These are phyloP conservation scores for Cybosia mesomella DNA, from an alignment of 2,888 invertebrate genomes.

Conservation along the genomic window DNA sequence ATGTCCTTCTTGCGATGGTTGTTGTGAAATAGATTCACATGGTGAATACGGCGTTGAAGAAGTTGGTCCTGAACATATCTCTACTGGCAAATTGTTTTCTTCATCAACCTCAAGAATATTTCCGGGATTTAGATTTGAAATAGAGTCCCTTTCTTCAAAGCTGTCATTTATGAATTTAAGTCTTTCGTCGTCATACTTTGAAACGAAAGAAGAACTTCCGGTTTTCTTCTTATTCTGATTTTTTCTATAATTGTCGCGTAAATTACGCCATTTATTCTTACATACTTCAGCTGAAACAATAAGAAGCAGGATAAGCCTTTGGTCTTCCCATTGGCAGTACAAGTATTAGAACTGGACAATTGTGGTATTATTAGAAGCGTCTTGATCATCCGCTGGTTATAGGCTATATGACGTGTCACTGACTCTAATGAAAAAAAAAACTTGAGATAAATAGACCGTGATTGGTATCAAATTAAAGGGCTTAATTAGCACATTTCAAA, in stretches of 20 bases:
- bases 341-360: too few relatives aligned
- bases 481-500: too few relatives aligned
- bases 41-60: slow-evolving; percentile 27
- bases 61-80: slow-evolving; percentile 32
- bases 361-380: too few relatives aligned
- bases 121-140: slow-evolving; percentile 29
- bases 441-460: too few relatives aligned
- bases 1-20: slow-evolving; percentile 29
- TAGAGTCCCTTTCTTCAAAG: slow-evolving; percentile 28
- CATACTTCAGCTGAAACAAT: slow-evolving; percentile 21
- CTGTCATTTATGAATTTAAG: slow-evolving; percentile 31
- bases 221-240: slow-evolving; percentile 32
- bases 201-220: slow-evolving; percentile 27
- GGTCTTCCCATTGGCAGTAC: too few relatives aligned
- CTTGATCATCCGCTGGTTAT: too few relatives aligned
- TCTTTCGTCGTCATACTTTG: slow-evolving; percentile 34
- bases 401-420: too few relatives aligned
- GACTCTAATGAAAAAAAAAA: too few relatives aligned
- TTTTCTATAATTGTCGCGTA: slow-evolving; percentile 33
- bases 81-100: slow-evolving; percentile 30
- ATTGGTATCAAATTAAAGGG: too few relatives aligned
- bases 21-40: slow-evolving; percentile 30
- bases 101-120: slow-evolving; percentile 31
- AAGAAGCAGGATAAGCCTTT: too few relatives aligned
- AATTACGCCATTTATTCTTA: slow-evolving; percentile 24